Evolutionary conservation across 2,888 invertebrate genomes (phyloP), one percentile per base, ranked within the genome.

Genomic region (Cantharis nigra): DNA sequence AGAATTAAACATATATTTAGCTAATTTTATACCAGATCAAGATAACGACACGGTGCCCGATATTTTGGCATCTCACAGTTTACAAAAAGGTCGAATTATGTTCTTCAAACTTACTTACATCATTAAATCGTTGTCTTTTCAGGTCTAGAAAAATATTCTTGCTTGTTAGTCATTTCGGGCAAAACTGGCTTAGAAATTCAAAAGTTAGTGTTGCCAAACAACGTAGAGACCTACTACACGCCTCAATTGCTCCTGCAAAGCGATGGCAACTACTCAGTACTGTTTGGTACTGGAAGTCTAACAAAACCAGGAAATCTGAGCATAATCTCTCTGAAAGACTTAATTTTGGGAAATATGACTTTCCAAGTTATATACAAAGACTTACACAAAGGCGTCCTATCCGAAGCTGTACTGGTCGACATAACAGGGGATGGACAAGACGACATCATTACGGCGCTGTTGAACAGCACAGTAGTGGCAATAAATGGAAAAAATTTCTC

Each of bases 201-300:
- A 76, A 91, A 90, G 83, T 88, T 92, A 70, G 88, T 90, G 62
- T 92, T 94, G 33, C 94, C 94, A 0, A 92, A 92, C 80, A 88
- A 90, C 18, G 91, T 91, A 78, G 94, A 95, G 86, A 78, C 70
- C 14, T 95, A 94, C 84, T 94, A 93, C 81, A 93, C 94, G 23
- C 93, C 95, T 0, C 94, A 94, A 86, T 86, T 93, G 18, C 83
- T 94, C 7, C 89, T 90, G 2, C 89, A 91, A 79, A 89, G 90
- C 30, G 92, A 92, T 84, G 93, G 93, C n/a, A 91, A 91, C 63
- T 90, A 91, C 79, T 87, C 91, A 71, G 90, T 95, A 62, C 86
- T 96, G 72, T 92, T 94, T 83, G 93, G 94, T 13, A 95, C 95
- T 0, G 95, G 94, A 0, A 93, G 94, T 3, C 94, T 94, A 81